Evolutionary conservation across 2,113 vertebrate genomes (phyloP), one percentile per base, ranked within the genome.

Genomic region (Microcebus ravelobensis): DNA sequence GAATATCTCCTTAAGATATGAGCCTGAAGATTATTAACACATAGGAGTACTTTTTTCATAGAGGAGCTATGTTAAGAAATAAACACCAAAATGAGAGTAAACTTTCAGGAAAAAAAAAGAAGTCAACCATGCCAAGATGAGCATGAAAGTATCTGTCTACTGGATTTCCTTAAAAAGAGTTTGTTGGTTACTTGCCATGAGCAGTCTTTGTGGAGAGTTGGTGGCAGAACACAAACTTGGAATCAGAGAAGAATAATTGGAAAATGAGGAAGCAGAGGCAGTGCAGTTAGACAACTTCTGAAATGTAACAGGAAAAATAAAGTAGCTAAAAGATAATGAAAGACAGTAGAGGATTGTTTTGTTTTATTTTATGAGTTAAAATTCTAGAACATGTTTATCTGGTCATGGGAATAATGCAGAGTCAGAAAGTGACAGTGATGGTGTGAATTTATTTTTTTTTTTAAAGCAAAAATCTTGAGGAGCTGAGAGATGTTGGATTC

Each of bases 21-120:
- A 8, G 7, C 27, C n/a, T 81, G 23, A 95, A 86, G 82, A 21
- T 48, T 6, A 29, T 50, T 73, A 73, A 52, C 20, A 36, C 57
- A 39, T 6, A 59, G 12, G 29, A 67, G 48, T 80, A 50, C 29
- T 29, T 92, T 95, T 84, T 77, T 68, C 85, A 52, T 63, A 70
- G 25, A 90, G 9, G 14, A 81, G 25, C 8, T 70, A 27, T 59
- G 31, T 23, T 50, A 59, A 77, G 48, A 79, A 86, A 67, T 39
- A 92, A 59, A 68, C 65, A 74, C 79, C 1, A 57, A 74, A 81
- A 85, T 34, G 50, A 50, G 34, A 93, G 55, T 70, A 45, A 31
- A 18, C 85, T 90, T 81, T 68, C 89, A 92, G 71, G 23, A 65
- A 80, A 36, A 88, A 79, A 45, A 61, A 95, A 90, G 21, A 42